Base-by-base conservation (phyloP, 2,113 vertebrate genomes). In the Ammospiza caudacuta region DNA sequence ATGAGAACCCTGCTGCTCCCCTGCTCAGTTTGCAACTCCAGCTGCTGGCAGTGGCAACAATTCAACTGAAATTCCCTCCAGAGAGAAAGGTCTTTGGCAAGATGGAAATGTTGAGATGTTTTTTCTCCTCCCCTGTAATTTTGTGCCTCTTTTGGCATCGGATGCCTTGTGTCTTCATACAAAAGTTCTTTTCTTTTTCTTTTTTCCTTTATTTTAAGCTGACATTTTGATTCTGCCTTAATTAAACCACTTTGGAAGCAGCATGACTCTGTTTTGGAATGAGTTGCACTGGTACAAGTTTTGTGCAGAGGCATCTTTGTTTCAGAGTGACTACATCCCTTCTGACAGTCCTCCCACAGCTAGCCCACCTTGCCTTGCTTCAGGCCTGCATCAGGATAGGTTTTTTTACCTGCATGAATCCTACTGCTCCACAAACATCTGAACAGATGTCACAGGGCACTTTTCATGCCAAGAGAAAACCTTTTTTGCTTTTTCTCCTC, bases 201-300 rank as follows among this genome's bases (percentile, higher is more conserved):
- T 61, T 59, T 41, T 31, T 20, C 33, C 25, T 33, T 46, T 64
- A 82, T 91, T 95, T 82, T 76, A 63, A 86, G 59, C 73, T 97
- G 89, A 95, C 93, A 95, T 95, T 95, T 96, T 95, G 89, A 84
- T 96, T 94, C 58, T 62, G 78, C 94, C 93, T 91, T 95, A 94
- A 95, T 96, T 97, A 94, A 94, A 79, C 74, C 78, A 85, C 87
- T 96, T 95, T 73, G 59, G 63, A 92, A 96, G 67, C 87, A 91
- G 93, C 84, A 94, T 80, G 82, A 92, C 81, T 95, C 78, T 94
- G 33, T 92, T 94, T 83, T 70, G 89, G 67, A 92, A 82, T 69
- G 87, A 92, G 41, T 62, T 95, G 69, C 75, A 25, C 46, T 58
- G 49, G 93, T 94, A 85, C 39, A 68, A 87, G 41, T 76, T 84